Percentiles rank a stretch among this genome's conserved stretches.
Evolutionary conservation across 2,888 invertebrate genomes (phyloP).

Genomic region (Drosophila nigritarsus): DNA sequence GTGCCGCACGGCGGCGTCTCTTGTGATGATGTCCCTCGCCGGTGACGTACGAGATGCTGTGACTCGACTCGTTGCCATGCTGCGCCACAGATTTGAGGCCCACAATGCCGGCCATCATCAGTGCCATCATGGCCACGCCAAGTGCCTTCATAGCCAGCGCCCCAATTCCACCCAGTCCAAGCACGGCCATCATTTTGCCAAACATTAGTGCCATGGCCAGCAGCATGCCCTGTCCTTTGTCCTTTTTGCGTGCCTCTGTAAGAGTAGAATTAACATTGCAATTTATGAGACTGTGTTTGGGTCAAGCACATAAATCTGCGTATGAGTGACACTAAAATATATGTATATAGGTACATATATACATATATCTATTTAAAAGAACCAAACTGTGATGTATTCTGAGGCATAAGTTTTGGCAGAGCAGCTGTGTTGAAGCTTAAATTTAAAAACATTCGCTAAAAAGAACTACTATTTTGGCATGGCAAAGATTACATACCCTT

Average conservation of each 20-base stretch:
- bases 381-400: neutral
- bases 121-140: conserved; percentile 89
- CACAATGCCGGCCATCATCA: conserved; percentile 91
- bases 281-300: conserved; percentile 25
- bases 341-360: neutral
- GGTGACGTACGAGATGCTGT: conserved; percentile 87
- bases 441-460: too few relatives aligned
- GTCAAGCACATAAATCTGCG: neutral
- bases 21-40: conserved; percentile 82
- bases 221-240: conserved; percentile 87
- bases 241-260: conserved; percentile 88
- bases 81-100: conserved; percentile 90
- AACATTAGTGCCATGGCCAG: conserved; percentile 89
- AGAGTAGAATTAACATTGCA: conserved; percentile 24
- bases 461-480: too few relatives aligned
- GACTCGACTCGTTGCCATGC: conserved; percentile 84
- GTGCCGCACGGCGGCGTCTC: conserved; percentile 71
- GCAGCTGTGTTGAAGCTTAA: too few relatives aligned
- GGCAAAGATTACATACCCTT: too few relatives aligned
- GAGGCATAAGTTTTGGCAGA: neutral
- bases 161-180: conserved; percentile 91
- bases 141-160: conserved; percentile 92
- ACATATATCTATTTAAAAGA: neutral
- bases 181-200: conserved; percentile 91
- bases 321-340: neutral